Evolutionary conservation across 2,113 vertebrate genomes (phyloP), one percentile per base, ranked within the genome.

Genomic region (Penelope pileata): DNA sequence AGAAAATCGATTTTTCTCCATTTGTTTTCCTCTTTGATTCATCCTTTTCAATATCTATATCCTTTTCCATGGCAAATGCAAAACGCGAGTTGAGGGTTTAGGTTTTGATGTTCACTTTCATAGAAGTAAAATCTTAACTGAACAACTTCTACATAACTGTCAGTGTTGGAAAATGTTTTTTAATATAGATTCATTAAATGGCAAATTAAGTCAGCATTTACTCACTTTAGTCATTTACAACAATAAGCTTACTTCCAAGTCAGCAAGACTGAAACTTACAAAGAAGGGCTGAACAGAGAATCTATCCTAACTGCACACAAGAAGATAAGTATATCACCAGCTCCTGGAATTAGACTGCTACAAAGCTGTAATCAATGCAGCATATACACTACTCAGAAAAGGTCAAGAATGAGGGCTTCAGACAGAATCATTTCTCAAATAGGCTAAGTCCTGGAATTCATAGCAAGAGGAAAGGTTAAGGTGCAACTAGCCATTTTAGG

Each of bases 381-480:
- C 32, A 51, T 22, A 43, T 0, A 2, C 1, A 4, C 60, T 76
- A 4, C 34, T 70, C 50, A 26, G 68, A 36, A 91, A 80, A 85
- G 8, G 47, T 76, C 77, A 62, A 11, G 75, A 93, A 88, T 53
- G 62, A 94, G 42, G 27, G 68, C 62, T 60, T 93, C 58, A 91
- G 76, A 79, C 63, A 63, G n/a, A 73, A 47, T 15, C 32, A 74
- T 27, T 91, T 88, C 62, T 81, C 66, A 83, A 88, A 56, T 13
- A 53, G 30, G 60, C 17, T 45, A 89, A 96, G 59, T 75, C 78
- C 66, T 70, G 79, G 34, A 87, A 94, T 78, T 90, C 63, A 53
- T 36, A 88, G 68, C 26, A 86, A 85, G 90, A 93, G 58, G 51
- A 88, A 96, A 96, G 74, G 64, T 80, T 76, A 77, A 76, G 76